Percentiles rank a stretch among this genome's conserved stretches.
Evolutionary conservation across 2,888 invertebrate species (phyloP).

Genomic region (Mechanitis mazaeus): DNA sequence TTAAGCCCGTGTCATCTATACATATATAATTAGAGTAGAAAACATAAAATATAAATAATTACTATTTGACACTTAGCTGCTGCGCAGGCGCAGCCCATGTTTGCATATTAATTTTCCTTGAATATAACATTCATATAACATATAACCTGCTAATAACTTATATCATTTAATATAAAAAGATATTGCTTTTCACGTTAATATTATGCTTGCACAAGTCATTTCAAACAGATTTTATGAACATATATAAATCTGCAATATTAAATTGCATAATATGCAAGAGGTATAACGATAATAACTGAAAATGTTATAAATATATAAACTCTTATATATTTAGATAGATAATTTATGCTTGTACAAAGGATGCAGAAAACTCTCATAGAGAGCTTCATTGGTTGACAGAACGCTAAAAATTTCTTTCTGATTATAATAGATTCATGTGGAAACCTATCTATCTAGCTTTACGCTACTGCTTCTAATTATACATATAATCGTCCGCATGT

Average conservation of each 20-base stretch:
- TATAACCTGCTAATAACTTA: no score
- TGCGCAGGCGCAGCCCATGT: conserved; percentile 8
- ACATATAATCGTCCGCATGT: no score
- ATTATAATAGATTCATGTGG: no score
- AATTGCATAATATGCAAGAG: background rate
- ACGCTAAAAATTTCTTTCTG: no score
- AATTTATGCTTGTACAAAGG: background rate
- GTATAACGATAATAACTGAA: background rate
- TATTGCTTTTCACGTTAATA: conserved; percentile 3
- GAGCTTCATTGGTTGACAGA: no score
- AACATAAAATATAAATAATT: conserved; percentile 16
- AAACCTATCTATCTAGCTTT: no score
- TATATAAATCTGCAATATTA: conserved; percentile 1
- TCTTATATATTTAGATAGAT: background rate
- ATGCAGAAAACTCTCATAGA: no score
- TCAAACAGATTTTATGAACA: background rate
- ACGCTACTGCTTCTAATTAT: no score
- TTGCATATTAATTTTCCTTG: conserved; percentile 14
- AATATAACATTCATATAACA: no score
- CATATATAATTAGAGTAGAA: conserved; percentile 16
- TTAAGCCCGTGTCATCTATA: conserved; percentile 14
- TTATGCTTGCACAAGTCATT: background rate
- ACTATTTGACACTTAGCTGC: conserved; percentile 11
- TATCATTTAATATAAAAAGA: background rate
- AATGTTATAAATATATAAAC: no score